A percentile compares a stretch with the other conserved stretches of the same genome.
phyloP scores from a whole-genome alignment of 2,797 vertebrate species.

The Coranthus polyacanthus region DNA sequence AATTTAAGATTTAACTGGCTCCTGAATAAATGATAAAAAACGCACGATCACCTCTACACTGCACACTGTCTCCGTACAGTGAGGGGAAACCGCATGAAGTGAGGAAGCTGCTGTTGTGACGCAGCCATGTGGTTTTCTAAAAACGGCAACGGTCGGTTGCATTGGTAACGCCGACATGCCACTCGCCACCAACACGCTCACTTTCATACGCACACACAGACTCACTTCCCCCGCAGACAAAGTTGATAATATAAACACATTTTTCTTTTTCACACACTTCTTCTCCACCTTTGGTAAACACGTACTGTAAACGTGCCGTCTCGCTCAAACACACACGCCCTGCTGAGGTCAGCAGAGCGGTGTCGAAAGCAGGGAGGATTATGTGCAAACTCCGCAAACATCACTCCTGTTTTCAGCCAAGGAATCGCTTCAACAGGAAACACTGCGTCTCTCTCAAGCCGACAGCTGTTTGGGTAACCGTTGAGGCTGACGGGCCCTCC shows the following conservation, averaged over 20 bases:
- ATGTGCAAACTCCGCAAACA: slow-evolving; percentile 36
- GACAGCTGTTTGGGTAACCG: slow-evolving; percentile 44
- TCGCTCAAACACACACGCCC: slow-evolving; percentile 16
- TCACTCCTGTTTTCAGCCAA: slow-evolving; percentile 12
- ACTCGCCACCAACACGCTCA: no score
- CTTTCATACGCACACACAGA: slow-evolving; percentile 1
- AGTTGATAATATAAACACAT: no score
- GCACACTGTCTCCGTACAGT: no score
- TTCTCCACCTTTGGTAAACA: slow-evolving; percentile 23
- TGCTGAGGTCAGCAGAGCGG: slow-evolving; percentile 22
- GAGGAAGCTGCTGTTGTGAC: not conserved
- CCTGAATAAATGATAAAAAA: not conserved
- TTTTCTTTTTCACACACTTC: not conserved
- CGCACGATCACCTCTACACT: no score
- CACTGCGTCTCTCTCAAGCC: not conserved
- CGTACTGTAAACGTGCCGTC: not conserved
- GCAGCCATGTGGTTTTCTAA: slow-evolving; percentile 1
- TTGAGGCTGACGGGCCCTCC: not conserved
- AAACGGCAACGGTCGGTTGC: not conserved
- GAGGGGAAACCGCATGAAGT: not conserved
- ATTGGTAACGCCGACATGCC: not conserved
- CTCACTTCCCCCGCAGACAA: not conserved
- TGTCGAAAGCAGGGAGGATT: slow-evolving; percentile 21
- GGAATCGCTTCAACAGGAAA: slow-evolving; percentile 49
- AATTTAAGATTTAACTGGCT: no score